Evolutionary conservation across 2,113 vertebrate genomes (phyloP).

Genomic region (Acrocephalus arundinaceus): DNA sequence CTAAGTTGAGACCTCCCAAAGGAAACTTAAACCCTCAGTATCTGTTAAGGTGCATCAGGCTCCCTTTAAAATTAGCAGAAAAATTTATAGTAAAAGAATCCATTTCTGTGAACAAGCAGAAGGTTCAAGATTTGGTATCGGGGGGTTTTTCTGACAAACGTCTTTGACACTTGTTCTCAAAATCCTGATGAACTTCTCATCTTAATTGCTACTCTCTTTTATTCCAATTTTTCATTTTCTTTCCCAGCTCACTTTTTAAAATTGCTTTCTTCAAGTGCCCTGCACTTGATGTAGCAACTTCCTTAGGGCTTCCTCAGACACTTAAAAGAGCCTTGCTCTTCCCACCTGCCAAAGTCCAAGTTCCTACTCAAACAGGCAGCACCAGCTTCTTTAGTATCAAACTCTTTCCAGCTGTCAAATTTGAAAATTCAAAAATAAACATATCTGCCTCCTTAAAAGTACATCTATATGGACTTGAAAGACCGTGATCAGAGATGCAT

Average conservation of each 20-base stretch:
- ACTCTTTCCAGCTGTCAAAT: background rate
- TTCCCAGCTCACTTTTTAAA: background rate
- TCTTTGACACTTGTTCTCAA: background rate
- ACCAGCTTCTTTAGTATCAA: background rate
- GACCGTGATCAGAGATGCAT: background rate
- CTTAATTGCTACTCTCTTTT: background rate
- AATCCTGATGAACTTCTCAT: background rate
- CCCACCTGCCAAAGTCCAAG: background rate
- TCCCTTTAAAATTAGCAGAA: background rate
- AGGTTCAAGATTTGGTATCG: background rate
- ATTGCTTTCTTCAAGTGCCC: background rate
- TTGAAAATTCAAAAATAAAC: background rate
- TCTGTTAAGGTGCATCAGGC: background rate
- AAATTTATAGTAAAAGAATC: background rate
- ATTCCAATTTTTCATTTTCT: background rate
- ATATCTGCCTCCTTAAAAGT: background rate
- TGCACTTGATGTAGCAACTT: background rate
- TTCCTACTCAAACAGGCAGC: background rate
- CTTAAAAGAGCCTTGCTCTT: background rate
- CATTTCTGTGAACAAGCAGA: background rate
- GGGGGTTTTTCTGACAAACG: background rate
- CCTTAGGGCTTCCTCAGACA: background rate
- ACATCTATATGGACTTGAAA: background rate
- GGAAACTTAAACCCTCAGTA: background rate
- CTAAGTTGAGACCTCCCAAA: background rate